phyloP scores from a whole-genome alignment of 2,888 invertebrate species.

The Diarsia dahlii region DNA sequence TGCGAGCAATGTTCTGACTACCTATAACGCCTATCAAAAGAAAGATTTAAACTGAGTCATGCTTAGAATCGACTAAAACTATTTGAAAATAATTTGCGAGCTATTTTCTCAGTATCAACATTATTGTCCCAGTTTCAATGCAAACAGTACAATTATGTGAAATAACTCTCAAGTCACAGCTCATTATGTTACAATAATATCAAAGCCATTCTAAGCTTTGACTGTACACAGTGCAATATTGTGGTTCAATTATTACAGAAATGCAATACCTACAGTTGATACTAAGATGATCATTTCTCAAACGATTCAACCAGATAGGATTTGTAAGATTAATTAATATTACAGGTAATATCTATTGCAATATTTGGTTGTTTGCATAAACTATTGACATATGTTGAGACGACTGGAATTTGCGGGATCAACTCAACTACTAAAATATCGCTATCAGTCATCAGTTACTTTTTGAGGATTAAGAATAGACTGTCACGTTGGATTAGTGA shows the following conservation, averaged over 20 bases:
- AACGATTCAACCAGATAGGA: neutral
- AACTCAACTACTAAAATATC: too few species aligned
- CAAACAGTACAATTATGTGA: neutral
- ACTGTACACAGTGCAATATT: slow-evolving; percentile 4
- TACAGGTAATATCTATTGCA: neutral
- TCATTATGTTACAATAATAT: neutral
- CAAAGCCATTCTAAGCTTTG: slow-evolving; percentile 27
- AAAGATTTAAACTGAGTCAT: too few species aligned
- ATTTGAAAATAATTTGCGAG: neutral
- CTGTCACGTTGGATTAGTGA: too few species aligned
- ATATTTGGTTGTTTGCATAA: neutral
- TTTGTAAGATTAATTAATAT: slow-evolving; percentile 18
- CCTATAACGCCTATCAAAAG: too few species aligned
- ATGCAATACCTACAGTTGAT: neutral
- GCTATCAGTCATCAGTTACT: too few species aligned
- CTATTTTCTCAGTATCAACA: neutral
- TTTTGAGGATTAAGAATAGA: too few species aligned
- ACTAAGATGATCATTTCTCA: neutral
- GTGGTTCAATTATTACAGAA: neutral
- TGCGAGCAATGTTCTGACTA: too few species aligned
- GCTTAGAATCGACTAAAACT: neutral
- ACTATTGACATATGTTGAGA: neutral
- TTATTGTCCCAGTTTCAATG: neutral
- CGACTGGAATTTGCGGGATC: too few species aligned
- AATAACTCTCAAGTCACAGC: neutral